Percentiles rank a stretch among this genome's conserved stretches.
These are phyloP conservation scores for Rhincodon typus DNA, from an alignment of 2,797 vertebrate species.

Conservation along the genomic window DNA sequence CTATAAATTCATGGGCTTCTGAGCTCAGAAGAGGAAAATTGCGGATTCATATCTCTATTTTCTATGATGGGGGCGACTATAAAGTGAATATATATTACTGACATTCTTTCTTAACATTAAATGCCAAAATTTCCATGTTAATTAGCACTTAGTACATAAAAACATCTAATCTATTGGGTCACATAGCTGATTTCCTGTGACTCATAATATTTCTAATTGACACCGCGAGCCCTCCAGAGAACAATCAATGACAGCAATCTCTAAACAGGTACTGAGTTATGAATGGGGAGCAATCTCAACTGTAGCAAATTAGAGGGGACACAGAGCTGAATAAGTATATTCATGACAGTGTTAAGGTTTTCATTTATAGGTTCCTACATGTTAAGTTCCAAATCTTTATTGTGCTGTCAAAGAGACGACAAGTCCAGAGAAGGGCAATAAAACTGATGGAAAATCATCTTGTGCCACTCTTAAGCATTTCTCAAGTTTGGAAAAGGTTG, in stretches of 20 bases:
- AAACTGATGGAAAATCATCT: not conserved
- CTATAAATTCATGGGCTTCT: not conserved
- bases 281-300: not conserved
- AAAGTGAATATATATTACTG: not conserved
- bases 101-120: not conserved
- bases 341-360: not conserved
- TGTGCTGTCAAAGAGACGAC: not conserved
- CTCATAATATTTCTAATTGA: not conserved
- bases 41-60: not conserved
- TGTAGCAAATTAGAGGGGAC: not conserved
- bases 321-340: not conserved
- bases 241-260: not conserved
- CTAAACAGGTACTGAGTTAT: not conserved
- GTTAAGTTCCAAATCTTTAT: not conserved
- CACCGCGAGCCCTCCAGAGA: not conserved
- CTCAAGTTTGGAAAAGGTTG: not conserved
- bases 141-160: not conserved
- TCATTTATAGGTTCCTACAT: not conserved
- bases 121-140: not conserved
- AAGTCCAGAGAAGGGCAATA: not conserved
- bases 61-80: not conserved
- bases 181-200: not conserved
- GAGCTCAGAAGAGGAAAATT: not conserved
- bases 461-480: not conserved
- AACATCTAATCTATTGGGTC: not conserved